Conservation (phyloP, 1,140 invertebrate species). For the Cydia pomonella region DNA sequence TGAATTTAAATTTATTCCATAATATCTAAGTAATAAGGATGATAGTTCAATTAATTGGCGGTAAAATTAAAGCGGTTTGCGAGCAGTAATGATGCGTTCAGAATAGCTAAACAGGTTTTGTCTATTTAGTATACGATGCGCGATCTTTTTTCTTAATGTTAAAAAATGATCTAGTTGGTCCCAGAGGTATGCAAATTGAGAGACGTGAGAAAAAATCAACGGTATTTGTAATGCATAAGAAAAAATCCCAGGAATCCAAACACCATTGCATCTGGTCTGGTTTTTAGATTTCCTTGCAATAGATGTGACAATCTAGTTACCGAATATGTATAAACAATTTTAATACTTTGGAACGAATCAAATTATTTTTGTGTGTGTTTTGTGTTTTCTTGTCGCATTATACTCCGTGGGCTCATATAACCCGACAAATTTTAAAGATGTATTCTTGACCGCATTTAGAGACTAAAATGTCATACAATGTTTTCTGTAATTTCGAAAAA, state of each 20-base stretch:
- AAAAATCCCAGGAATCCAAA: background rate
- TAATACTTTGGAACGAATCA: too few relatives aligned
- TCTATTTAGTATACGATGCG: constrained; percentile 64
- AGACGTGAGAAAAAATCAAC: constrained; percentile 60
- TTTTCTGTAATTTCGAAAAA: too few relatives aligned
- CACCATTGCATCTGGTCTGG: background rate
- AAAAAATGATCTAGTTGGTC: constrained; percentile 60
- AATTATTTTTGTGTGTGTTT: too few relatives aligned
- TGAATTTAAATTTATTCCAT: constrained; percentile 38
- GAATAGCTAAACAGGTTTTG: constrained; percentile 73
- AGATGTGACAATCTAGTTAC: too few relatives aligned
- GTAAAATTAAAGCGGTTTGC: constrained; percentile 38
- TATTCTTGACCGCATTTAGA: too few relatives aligned
- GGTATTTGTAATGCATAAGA: constrained; percentile 4
- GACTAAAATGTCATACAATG: too few relatives aligned
- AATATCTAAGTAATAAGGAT: constrained; percentile 36
- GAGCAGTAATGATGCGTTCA: constrained; percentile 63
- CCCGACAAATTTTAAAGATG: too few relatives aligned
- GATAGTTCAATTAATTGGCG: constrained; percentile 15
- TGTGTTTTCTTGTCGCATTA: too few relatives aligned
- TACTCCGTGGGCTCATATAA: too few relatives aligned
- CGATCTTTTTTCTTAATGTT: constrained; percentile 51
- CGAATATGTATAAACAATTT: too few relatives aligned
- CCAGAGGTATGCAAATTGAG: constrained; percentile 58
- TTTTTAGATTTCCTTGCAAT: too few relatives aligned